Conservation (phyloP, 2,113 vertebrate genomes). For the Tylochromis polylepis region DNA sequence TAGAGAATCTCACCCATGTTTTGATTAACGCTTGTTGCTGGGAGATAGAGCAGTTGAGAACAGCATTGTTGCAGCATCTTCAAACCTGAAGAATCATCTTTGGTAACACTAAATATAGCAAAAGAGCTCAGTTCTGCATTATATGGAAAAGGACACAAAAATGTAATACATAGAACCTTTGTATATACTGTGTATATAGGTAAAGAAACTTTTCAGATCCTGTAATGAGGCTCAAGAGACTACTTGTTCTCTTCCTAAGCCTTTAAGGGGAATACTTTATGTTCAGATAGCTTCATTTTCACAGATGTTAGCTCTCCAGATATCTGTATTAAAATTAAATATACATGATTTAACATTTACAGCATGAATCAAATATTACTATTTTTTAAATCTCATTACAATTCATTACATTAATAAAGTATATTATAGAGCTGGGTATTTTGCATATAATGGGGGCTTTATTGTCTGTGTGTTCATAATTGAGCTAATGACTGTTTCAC, state of each 20-base stretch:
- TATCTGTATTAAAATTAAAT: not conserved
- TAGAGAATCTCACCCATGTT: constrained; percentile 30
- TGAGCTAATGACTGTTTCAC: constrained; percentile 58
- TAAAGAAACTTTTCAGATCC: not conserved
- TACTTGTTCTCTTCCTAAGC: not conserved
- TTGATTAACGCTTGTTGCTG: constrained; percentile 16
- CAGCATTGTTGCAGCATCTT: not conserved
- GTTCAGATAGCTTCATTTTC: not conserved
- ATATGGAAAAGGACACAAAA: not conserved
- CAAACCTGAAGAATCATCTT: constrained; percentile 8
- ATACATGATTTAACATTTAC: constrained; percentile 21
- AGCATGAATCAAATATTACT: not conserved
- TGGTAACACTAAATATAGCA: not conserved
- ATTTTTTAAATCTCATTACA: constrained; percentile 2
- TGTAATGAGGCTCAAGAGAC: not conserved
- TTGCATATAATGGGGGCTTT: constrained; percentile 28
- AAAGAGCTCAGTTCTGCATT: not conserved
- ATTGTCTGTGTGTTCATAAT: constrained; percentile 43
- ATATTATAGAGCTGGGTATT: constrained; percentile 3
- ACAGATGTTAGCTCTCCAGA: not conserved
- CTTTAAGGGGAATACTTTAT: not conserved
- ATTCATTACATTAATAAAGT: constrained; percentile 26
- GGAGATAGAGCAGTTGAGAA: constrained; percentile 1
- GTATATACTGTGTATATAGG: not conserved
- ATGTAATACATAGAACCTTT: not conserved